Base-by-base conservation (phyloP, 2,888 invertebrate genomes). In the Campoplex capitator region DNA sequence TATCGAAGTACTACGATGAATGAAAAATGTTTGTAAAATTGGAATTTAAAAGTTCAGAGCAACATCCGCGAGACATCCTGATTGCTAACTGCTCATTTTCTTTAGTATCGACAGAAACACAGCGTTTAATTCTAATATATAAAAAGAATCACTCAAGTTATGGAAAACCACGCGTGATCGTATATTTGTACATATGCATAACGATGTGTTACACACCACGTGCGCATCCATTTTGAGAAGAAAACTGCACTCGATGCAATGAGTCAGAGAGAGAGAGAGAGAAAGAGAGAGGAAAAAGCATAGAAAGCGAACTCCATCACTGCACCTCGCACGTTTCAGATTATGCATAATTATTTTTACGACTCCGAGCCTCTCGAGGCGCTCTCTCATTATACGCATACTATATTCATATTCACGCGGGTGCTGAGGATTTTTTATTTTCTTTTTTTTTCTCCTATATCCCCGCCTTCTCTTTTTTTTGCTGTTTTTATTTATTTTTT, bases 321-420 rank as follows among this genome's bases (percentile, higher is more conserved):
- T 73, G 56, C 79, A 79, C 67, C 71, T 83, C 76, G 83, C 51
- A 76, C 80, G 68, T 77, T 74, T 81, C 32, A 58, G 73, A 84
- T 84, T 78, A 84, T 86, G 86, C 86, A 86, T 84, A 86, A 86
- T 86, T 84, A 86, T 84, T 86, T 84, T 84, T 65, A 84, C 81
- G 86, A 80, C 83, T 84, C 23, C 45, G 76, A 73, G 42, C 73
- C 82, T 78, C 85, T 56, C 73, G 65, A 74, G 67, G 74, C 58
- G 70, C 74, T 84, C 84, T 83, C 76, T 86, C 77, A 83, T 86
- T 86, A 81, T 65, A 86, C 80, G 76, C 83, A 67, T 76, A 68
- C 73, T 73, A 65, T 83, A 83, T 86, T 86, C 76, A 84, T 84
- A 77, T 77, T 77, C 73, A 68, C 83, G 76, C 83, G 86, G 83